A percentile compares a stretch with the other conserved stretches of the same genome.
phyloP scores from a whole-genome alignment of 2,113 vertebrate species.

The Pollachius pollachius region DNA sequence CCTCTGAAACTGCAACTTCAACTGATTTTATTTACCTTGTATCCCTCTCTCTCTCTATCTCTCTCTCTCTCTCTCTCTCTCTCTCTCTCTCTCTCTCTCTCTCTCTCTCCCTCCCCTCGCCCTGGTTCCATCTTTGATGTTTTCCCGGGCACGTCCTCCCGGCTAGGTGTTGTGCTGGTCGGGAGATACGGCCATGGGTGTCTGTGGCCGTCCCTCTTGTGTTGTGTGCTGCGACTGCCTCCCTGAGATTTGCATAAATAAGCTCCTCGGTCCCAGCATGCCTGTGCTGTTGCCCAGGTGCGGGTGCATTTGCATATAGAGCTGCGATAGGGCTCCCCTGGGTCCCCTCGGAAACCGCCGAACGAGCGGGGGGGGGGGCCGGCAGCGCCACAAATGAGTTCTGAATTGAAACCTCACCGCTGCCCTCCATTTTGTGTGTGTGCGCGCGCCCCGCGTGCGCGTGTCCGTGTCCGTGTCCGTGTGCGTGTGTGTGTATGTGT shows the following conservation, averaged over 20 bases:
- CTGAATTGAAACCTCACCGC: conserved; percentile 89
- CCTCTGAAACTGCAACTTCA: not conserved
- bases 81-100: conserved; percentile 12
- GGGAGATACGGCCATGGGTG: conserved; percentile 87
- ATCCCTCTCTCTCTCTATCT: conserved; percentile 29
- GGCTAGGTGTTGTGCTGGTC: conserved; percentile 78
- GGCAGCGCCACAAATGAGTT: conserved; percentile 92
- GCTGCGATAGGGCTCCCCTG: conserved; percentile 96
- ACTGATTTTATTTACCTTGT: conserved; percentile 46
- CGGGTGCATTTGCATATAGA: conserved; percentile 99
- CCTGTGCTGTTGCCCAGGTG: conserved; percentile 97
- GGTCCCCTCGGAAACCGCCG: conserved; percentile 95
- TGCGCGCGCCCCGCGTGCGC: not conserved
- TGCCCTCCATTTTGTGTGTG: conserved; percentile 74
- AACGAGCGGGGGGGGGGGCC: conserved; percentile 83
- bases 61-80: conserved; percentile 1
- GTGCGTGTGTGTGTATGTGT: not conserved
- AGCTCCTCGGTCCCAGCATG: conserved; percentile 90
- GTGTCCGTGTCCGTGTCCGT: not conserved
- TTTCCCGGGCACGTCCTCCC: conserved; percentile 27
- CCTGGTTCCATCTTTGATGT: conserved; percentile 54
- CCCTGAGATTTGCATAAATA: conserved; percentile 99
- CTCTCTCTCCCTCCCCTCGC: conserved; percentile 23
- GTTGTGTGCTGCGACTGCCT: conserved; percentile 75
- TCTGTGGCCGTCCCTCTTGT: conserved; percentile 82